These are phyloP conservation scores for Hedychridium roseum DNA, from an alignment of 2,888 invertebrate species.

Conservation along the genomic window DNA sequence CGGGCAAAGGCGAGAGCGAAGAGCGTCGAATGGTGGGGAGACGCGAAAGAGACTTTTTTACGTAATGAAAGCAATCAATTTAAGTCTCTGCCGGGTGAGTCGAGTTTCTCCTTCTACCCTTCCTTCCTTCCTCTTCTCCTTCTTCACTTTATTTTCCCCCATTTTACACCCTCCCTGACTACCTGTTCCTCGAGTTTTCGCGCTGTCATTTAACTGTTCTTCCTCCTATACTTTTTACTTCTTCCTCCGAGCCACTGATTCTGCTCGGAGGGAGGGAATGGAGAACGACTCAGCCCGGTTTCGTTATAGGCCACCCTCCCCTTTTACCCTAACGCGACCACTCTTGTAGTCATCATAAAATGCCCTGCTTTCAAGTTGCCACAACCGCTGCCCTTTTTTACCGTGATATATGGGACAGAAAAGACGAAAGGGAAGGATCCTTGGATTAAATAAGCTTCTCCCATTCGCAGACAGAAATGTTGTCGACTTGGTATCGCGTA, in stretches of 20 bases:
- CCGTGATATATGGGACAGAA: too few species aligned
- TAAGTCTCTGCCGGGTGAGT: conserved; percentile 48
- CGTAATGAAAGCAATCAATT: conserved; percentile 64
- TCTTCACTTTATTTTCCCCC: too few species aligned
- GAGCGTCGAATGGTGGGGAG: conserved; percentile 25
- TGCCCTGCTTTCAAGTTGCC: conserved; percentile 47
- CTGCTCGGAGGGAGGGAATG: conserved; percentile 18
- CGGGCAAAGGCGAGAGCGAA: conserved; percentile 40
- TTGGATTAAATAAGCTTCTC: too few species aligned
- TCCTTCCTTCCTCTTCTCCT: not conserved
- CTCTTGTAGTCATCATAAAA: conserved; percentile 55
- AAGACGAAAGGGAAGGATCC: too few species aligned
- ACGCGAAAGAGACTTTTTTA: conserved; percentile 49
- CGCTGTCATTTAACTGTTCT: too few species aligned
- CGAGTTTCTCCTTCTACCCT: conserved; percentile 21
- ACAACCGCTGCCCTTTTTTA: conserved; percentile 42
- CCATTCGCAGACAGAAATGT: too few species aligned
- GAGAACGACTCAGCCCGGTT: conserved; percentile 33
- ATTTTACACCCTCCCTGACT: too few species aligned
- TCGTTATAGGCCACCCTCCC: conserved; percentile 33
- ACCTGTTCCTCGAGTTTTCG: too few species aligned
- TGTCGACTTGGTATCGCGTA: too few species aligned
- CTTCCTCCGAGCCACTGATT: too few species aligned
- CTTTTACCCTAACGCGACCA: conserved; percentile 45
- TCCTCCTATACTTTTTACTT: too few species aligned